Conservation (phyloP, 2,113 vertebrate species). For the Glaucomys volans region DNA sequence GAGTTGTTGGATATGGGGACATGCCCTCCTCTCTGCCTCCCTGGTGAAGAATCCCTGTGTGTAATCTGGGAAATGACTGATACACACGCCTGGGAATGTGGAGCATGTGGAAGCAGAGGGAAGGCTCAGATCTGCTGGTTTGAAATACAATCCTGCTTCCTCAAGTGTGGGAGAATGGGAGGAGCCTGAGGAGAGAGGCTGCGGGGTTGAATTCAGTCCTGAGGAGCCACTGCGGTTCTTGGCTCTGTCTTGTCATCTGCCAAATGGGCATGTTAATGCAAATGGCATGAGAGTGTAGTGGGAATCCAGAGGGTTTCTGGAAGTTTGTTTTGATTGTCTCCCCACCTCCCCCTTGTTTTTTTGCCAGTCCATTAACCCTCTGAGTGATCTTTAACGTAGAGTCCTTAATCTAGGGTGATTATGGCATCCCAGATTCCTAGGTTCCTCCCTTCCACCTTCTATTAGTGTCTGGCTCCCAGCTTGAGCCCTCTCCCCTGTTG, state of each 20-base stretch:
- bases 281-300: neutral
- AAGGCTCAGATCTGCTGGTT: neutral
- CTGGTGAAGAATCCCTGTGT: neutral
- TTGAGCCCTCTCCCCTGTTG: neutral
- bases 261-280: neutral
- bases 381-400: neutral
- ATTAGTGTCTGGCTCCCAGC: neutral
- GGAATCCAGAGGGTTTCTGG: neutral
- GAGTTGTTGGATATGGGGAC: neutral
- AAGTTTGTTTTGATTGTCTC: rapidly evolving
- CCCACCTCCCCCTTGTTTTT: too few species aligned
- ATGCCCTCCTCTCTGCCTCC: neutral
- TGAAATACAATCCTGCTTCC: neutral
- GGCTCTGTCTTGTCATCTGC: neutral
- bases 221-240: neutral
- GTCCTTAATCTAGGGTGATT: too few species aligned
- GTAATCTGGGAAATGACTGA: neutral
- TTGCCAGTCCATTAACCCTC: neutral
- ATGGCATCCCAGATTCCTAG: neutral
- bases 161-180: neutral
- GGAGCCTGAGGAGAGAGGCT: neutral
- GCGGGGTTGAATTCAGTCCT: neutral
- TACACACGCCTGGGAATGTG: neutral
- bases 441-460: neutral
- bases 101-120: neutral